Evolutionary conservation across 2,888 invertebrate genomes (phyloP).

Genomic region (Campaea margaritaria): DNA sequence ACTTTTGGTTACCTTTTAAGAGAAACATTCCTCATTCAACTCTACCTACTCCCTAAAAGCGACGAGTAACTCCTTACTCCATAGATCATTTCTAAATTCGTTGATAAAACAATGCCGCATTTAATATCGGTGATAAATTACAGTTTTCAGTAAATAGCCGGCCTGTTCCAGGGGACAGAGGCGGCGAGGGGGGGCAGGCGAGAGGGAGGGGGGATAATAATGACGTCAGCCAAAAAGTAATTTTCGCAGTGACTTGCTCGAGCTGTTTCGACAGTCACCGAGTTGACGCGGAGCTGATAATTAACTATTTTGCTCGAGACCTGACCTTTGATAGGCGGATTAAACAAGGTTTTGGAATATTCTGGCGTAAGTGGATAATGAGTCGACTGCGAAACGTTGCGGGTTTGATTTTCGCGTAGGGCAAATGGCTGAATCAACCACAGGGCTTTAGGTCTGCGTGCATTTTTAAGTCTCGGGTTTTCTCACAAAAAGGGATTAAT

Average conservation of each 20-base stretch:
- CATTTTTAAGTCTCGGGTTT: too few relatives aligned
- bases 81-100: conserved; percentile 27
- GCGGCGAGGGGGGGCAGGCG: conserved; percentile 22
- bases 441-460: too few relatives aligned
- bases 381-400: too few relatives aligned
- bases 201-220: conserved; percentile 49
- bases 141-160: conserved; percentile 54
- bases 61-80: conserved; percentile 15
- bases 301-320: conserved; percentile 56
- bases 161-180: conserved; percentile 22
- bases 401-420: too few relatives aligned
- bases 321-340: conserved; percentile 40
- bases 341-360: conserved; percentile 6
- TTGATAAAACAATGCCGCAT: conserved; percentile 54
- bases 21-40: not conserved
- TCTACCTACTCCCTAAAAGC: not conserved
- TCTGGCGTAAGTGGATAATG: too few relatives aligned
- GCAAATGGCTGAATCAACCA: too few relatives aligned
- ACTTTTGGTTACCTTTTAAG: too few relatives aligned
- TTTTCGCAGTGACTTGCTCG: conserved; percentile 68
- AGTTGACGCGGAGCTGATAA: conserved; percentile 50
- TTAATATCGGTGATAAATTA: conserved; percentile 73
- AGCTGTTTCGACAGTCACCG: conserved; percentile 50
- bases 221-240: conserved; percentile 71
- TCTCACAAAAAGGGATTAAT: too few relatives aligned